Conservation (phyloP, 2,113 vertebrate species). For the Corydoras maculifer region DNA sequence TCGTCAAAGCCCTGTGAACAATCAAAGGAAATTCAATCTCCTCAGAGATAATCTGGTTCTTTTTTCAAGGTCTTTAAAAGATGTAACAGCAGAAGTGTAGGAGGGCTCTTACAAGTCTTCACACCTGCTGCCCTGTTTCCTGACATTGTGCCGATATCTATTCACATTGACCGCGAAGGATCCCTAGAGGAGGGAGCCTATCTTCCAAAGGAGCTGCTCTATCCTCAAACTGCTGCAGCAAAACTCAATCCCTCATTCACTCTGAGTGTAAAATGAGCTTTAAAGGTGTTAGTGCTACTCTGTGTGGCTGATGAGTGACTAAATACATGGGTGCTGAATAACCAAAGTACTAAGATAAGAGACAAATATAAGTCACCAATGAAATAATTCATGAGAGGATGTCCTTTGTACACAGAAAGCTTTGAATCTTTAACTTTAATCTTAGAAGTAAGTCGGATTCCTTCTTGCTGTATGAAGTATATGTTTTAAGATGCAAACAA, state of each 20-base stretch:
- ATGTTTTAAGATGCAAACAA: conserved; percentile 56
- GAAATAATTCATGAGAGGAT: too few species aligned
- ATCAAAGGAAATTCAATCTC: conserved; percentile 58
- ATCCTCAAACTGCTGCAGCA: conserved; percentile 30
- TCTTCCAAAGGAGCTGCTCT: conserved; percentile 40
- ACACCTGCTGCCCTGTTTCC: conserved; percentile 63
- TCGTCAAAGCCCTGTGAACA: conserved; percentile 56
- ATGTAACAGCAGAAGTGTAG: conserved; percentile 62
- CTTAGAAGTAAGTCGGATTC: too few species aligned
- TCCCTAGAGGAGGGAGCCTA: conserved; percentile 58
- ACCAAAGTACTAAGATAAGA: too few species aligned
- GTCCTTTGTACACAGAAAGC: too few species aligned
- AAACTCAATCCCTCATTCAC: conserved; percentile 6
- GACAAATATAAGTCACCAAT: too few species aligned
- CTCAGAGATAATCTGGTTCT: conserved; percentile 42
- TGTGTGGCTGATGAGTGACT: conserved; percentile 15
- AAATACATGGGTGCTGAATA: conserved; percentile 49
- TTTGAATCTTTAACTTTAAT: too few species aligned
- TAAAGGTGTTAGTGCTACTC: conserved; percentile 29
- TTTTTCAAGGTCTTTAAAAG: conserved; percentile 59
- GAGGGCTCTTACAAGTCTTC: conserved; percentile 56
- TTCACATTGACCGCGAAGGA: conserved; percentile 49
- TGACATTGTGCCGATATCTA: conserved; percentile 54
- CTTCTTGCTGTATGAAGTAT: too few species aligned
- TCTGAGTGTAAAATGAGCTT: conserved; percentile 30